Conservation (phyloP, 2,797 vertebrate genomes). For the Anguilla obscura region DNA sequence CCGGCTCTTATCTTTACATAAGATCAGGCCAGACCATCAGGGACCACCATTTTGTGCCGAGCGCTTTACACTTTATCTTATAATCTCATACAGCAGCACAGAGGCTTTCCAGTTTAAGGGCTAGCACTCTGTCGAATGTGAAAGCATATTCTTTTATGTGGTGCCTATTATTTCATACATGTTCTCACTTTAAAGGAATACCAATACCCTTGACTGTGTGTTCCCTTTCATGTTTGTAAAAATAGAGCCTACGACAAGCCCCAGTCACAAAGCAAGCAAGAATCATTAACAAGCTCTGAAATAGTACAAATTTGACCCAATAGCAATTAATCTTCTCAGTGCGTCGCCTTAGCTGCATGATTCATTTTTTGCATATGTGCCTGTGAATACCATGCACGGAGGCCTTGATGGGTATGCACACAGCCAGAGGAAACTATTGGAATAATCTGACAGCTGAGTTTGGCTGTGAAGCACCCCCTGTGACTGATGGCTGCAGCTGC, state of each 20-base stretch:
- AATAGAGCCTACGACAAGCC: not conserved
- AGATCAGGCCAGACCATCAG: not conserved
- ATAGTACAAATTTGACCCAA: conserved; percentile 24
- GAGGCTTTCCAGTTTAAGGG: not conserved
- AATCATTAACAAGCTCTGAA: conserved; percentile 28
- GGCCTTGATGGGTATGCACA: conserved; percentile 33
- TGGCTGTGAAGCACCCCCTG: conserved; percentile 28
- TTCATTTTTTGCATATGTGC: conserved; percentile 24
- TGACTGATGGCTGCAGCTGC: conserved; percentile 42
- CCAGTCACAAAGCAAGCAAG: conserved; percentile 8
- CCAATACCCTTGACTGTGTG: not conserved
- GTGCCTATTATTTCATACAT: not conserved
- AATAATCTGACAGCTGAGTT: conserved; percentile 41
- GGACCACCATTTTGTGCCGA: conserved; percentile 6
- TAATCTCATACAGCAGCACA: conserved; percentile 5
- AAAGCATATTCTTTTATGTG: not conserved
- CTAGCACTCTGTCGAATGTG: not conserved
- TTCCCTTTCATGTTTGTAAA: conserved; percentile 27
- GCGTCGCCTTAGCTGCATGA: not conserved
- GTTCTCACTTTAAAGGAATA: not conserved
- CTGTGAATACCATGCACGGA: conserved; percentile 24
- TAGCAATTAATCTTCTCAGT: conserved; percentile 32
- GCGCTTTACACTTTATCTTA: not conserved
- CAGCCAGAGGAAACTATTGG: conserved; percentile 38
- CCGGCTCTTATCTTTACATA: not conserved